Evolutionary conservation across 2,888 invertebrate species (phyloP).

Genomic region (Thymelicus sylvestris): DNA sequence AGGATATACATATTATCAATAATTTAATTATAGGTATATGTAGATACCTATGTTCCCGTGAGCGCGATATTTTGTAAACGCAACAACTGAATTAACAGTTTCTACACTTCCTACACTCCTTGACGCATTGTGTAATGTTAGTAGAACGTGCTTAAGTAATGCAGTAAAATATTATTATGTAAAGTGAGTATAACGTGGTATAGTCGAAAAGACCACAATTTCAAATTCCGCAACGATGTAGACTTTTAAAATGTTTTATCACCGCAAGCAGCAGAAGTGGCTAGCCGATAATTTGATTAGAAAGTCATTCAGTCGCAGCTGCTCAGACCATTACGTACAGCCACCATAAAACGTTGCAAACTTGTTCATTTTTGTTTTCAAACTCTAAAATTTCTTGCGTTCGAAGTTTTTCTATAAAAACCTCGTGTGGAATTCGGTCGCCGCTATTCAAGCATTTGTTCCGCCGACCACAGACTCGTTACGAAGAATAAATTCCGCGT

Average conservation of each 20-base stretch:
- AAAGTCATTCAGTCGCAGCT: slow-evolving; percentile 41
- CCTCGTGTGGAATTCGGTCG: slow-evolving; percentile 49
- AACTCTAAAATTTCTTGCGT: slow-evolving; percentile 36
- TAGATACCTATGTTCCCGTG: too few species aligned
- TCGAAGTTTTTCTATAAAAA: slow-evolving; percentile 34
- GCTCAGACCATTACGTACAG: slow-evolving; percentile 36
- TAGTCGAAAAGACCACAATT: not conserved
- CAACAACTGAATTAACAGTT: not conserved
- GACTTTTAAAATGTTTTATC: slow-evolving; percentile 41
- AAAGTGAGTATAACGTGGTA: not conserved
- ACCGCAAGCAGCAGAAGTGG: slow-evolving; percentile 39
- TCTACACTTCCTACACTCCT: slow-evolving; percentile 10
- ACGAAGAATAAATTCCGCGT: slow-evolving; percentile 53
- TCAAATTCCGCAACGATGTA: slow-evolving; percentile 25
- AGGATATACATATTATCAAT: slow-evolving; percentile 34
- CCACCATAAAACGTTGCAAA: slow-evolving; percentile 40
- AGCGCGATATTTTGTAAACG: too few species aligned
- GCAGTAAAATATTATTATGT: slow-evolving; percentile 15
- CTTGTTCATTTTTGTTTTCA: slow-evolving; percentile 41
- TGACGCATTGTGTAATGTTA: not conserved
- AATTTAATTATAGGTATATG: not conserved
- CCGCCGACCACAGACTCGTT: slow-evolving; percentile 51
- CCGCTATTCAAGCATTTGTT: slow-evolving; percentile 58
- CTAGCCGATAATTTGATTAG: slow-evolving; percentile 47
- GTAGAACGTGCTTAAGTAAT: slow-evolving; percentile 9